Evolutionary conservation across 37 sponge, comb jelly and placozoan genomes (phyloP).

Genomic region (Bolinopsis microptera): DNA sequence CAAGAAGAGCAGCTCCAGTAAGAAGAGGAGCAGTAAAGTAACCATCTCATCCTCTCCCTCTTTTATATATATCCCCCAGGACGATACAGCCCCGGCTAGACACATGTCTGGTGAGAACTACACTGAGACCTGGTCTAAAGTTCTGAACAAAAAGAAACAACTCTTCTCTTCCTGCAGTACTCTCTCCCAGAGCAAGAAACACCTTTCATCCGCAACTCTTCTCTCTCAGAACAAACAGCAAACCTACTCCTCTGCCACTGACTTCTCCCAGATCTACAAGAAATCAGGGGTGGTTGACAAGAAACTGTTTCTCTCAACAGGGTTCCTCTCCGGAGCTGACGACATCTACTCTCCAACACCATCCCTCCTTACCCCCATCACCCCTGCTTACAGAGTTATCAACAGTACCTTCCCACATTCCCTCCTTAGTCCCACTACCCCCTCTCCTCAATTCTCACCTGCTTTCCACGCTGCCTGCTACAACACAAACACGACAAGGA

Average conservation of each 20-base stretch:
- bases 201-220: no score
- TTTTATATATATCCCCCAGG: neutral
- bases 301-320: conserved; percentile 17
- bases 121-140: neutral
- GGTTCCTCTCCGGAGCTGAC: neutral
- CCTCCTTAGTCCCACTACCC: neutral
- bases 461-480: neutral
- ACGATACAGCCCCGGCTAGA: neutral
- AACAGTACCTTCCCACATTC: neutral
- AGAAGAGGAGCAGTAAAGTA: neutral
- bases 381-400: neutral
- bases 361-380: neutral
- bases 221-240: no score
- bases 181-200: no score
- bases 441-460: neutral
- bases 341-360: conserved; percentile 9
- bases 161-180: neutral
- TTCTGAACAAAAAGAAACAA: neutral
- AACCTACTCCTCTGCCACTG: no score
- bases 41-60: neutral
- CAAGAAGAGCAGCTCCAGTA: neutral
- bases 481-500: neutral
- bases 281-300: neutral
- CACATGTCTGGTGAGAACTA: neutral
- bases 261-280: conserved; percentile 37